Base-by-base conservation (phyloP, 23 tunicate species). In the Trididemnum miniatum region DNA sequence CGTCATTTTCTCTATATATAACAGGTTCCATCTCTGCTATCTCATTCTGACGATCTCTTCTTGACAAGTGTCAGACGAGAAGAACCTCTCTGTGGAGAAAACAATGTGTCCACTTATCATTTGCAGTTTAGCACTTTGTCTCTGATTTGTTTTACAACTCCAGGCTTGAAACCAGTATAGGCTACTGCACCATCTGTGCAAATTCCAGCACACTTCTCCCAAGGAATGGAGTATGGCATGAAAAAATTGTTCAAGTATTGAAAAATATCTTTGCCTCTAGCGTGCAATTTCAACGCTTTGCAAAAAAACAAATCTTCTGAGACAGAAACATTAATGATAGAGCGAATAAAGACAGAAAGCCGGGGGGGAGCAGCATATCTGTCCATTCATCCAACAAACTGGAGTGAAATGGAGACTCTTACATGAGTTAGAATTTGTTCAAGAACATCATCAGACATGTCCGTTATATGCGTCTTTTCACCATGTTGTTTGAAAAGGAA, bases 71-170 rank as follows among this genome's bases (percentile, higher is more conserved):
- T n/a, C n/a, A n/a, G n/a, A 80, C 87, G 31, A 32, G 31, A 54
- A 80, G 84, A 63, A 74, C 84, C 54, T 77, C 77, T 72, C 87
- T 83, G 71, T 83, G 87, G 37, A 83, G 51, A 83, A 83, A 83
- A 83, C 87, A 72, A 83, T 83, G 87, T 35, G 80, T 72, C 80
- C 87, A 67, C 39, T 82, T n/a, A 37, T 82, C 35, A 78, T n/a
- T n/a, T n/a, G n/a, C n/a, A n/a, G 5, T 82, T 82, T 82, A 78
- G 78, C 69, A 65, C 86, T 82, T 82, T 80, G 35, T 82, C 78
- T 77, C 69, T 80, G 31, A 82, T 32, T 82, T 78, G 76, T 82
- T 72, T 83, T 51, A 83, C 87, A 51, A 83, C 78, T 72, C 69
- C 80, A 71, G 80, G 72, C 72, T 72, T 72, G 71, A 72, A 72